Evolutionary conservation across 2,797 vertebrate genomes (phyloP).

Genomic region (Botia kubotai): DNA sequence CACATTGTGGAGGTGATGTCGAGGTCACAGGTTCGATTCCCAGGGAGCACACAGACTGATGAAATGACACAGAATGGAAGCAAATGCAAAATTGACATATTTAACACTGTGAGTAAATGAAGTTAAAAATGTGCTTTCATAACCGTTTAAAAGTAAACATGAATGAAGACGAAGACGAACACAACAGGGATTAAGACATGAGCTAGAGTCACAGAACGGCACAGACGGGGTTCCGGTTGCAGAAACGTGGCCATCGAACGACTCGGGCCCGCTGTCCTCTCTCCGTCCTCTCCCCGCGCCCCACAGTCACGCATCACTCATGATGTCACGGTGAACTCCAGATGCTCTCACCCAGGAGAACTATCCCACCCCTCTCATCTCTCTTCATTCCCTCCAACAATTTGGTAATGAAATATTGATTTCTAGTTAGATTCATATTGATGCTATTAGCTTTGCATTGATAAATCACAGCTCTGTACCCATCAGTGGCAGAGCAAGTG

Average conservation of each 20-base stretch:
- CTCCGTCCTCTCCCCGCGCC: conserved; percentile 85
- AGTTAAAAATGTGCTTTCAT: not conserved
- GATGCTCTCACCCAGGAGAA: conserved; percentile 94
- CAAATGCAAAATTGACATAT: not conserved
- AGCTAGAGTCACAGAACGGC: conserved; percentile 8
- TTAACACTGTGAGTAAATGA: not conserved
- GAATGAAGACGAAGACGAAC: not conserved
- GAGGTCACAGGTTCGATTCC: conserved; percentile 6
- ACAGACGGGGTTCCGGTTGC: too few species aligned
- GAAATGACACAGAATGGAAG: too few species aligned
- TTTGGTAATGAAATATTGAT: conserved; percentile 99
- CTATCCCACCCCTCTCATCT: conserved; percentile 89
- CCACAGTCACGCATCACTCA: conserved; percentile 87
- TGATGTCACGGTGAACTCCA: conserved; percentile 97
- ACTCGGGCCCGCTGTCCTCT: conserved; percentile 86
- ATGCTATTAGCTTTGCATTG: conserved; percentile 99
- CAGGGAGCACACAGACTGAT: not conserved
- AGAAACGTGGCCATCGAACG: conserved; percentile 17
- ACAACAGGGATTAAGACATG: not conserved
- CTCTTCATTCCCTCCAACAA: conserved; percentile 99
- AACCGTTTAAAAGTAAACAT: not conserved
- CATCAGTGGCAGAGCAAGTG: conserved; percentile 63
- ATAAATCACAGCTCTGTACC: conserved; percentile 90
- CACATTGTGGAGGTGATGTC: not conserved
- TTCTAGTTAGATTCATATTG: conserved; percentile 99